Conservation (phyloP, 2,113 vertebrate species). For the Aviceda subcristata region DNA sequence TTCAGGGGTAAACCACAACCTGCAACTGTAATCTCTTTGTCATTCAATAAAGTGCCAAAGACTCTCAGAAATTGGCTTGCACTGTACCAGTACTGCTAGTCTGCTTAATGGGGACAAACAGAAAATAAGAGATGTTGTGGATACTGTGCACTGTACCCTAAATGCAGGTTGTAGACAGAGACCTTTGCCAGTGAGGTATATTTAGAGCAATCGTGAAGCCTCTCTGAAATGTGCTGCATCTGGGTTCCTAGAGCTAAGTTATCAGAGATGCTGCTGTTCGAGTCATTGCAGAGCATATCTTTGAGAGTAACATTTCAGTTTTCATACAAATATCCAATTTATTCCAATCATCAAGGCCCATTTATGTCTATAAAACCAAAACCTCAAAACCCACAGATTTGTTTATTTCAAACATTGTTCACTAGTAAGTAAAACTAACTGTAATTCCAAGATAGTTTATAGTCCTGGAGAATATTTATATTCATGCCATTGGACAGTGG, state of each 20-base stretch:
- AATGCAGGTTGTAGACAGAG: neutral
- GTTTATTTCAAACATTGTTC: neutral
- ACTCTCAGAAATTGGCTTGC: neutral
- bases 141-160: neutral
- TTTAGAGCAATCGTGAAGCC: neutral
- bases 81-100: neutral
- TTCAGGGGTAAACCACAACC: neutral
- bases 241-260: neutral
- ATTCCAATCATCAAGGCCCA: neutral
- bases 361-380: neutral
- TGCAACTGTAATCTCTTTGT: neutral
- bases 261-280: accelerated
- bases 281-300: neutral
- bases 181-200: neutral
- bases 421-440: neutral
- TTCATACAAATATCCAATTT: neutral
- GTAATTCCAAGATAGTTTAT: neutral
- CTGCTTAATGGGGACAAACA: neutral
- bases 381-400: neutral
- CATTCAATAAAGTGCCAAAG: neutral
- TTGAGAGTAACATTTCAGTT: neutral
- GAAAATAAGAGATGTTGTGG: neutral
- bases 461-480: neutral
- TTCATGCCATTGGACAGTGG: neutral
- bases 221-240: neutral